A percentile compares a stretch with the other conserved stretches of the same genome.
These are phyloP conservation scores for Paraplagusia blochii DNA, from an alignment of 2,113 vertebrate species.

Conservation along the genomic window DNA sequence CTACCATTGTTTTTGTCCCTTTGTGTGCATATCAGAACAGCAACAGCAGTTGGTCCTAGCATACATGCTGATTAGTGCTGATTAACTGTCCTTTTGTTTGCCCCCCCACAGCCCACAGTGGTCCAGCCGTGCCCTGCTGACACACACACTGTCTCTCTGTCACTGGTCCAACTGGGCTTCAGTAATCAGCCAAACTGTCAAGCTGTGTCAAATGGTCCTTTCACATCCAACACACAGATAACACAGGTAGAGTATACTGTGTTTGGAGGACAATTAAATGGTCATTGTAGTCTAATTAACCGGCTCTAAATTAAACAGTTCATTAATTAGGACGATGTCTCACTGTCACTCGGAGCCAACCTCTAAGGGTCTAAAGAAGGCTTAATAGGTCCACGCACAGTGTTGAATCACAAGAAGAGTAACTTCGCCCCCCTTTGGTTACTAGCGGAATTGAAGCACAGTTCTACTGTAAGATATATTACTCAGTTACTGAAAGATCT, in stretches of 20 bases:
- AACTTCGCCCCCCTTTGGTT: constrained; percentile 62
- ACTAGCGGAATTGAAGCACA: constrained; percentile 13
- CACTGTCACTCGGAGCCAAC: constrained; percentile 16
- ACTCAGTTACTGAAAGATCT: neutral
- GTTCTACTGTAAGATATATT: no score
- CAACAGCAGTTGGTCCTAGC: constrained; percentile 17
- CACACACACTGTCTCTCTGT: constrained; percentile 65
- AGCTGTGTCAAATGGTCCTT: constrained; percentile 75
- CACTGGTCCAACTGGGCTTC: constrained; percentile 75
- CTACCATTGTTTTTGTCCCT: constrained; percentile 22
- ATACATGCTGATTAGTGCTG: constrained; percentile 12
- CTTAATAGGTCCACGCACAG: no score
- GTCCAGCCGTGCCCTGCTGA: constrained; percentile 64
- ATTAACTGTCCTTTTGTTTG: constrained; percentile 40
- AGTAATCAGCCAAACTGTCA: constrained; percentile 65
- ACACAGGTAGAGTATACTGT: constrained; percentile 65
- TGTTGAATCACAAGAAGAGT: constrained; percentile 28
- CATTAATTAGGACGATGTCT: no score
- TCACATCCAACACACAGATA: constrained; percentile 50
- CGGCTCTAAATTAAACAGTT: neutral
- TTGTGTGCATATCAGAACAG: constrained; percentile 14
- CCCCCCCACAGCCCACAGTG: constrained; percentile 50
- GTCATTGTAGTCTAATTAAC: neutral
- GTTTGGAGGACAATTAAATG: no score
- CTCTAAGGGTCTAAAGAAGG: constrained; percentile 15